phyloP scores from a whole-genome alignment of 2,797 vertebrate genomes.

The Scyliorhinus canicula region DNA sequence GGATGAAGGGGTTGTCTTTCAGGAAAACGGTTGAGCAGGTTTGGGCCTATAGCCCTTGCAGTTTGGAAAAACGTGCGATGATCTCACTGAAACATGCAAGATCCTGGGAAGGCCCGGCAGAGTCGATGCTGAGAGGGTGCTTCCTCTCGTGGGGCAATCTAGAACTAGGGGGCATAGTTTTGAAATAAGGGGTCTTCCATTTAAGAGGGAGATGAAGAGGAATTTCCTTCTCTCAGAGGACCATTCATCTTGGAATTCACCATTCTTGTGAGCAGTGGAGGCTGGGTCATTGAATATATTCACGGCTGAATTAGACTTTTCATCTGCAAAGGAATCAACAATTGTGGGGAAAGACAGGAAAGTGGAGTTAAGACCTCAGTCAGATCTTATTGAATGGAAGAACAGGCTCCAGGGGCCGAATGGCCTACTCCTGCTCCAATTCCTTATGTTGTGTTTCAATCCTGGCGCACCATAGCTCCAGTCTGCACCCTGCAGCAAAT shows the following conservation, averaged over 20 bases:
- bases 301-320: neutral
- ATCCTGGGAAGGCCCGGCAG: neutral
- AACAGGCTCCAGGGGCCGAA: neutral
- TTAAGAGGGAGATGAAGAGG: too few relatives aligned
- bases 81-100: neutral
- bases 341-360: neutral
- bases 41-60: neutral
- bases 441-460: too few relatives aligned
- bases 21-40: neutral
- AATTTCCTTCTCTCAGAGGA: neutral
- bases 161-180: too few relatives aligned
- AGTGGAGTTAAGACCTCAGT: neutral
- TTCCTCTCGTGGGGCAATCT: too few relatives aligned
- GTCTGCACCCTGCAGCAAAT: neutral
- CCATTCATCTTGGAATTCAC: neutral
- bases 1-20: neutral
- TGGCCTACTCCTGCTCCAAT: neutral
- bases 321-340: neutral
- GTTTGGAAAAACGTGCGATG: neutral
- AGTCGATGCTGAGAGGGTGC: too few relatives aligned
- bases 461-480: too few relatives aligned
- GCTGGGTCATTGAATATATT: neutral
- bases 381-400: neutral
- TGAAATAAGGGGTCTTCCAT: too few relatives aligned
- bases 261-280: neutral